Evolutionary conservation across 2,888 invertebrate genomes (phyloP), one percentile per base, ranked within the genome.

Genomic region (Gastracanthus pulcherrimus): DNA sequence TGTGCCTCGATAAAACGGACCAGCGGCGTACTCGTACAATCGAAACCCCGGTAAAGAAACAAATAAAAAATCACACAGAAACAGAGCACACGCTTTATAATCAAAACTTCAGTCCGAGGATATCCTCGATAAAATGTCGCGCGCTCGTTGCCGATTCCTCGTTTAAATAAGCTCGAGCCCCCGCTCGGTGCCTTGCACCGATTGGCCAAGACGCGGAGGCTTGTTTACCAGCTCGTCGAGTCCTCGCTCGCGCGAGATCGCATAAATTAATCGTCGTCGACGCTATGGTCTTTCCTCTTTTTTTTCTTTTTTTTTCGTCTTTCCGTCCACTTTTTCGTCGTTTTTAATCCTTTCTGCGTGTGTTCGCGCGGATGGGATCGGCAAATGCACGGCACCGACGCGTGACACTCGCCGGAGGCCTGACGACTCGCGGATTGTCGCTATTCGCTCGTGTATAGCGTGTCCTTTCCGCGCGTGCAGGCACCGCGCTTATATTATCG

Each of bases 191-290:
- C 45, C n/a, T 34, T 48, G 16, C 26, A 23, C 48, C 80, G 86
- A 91, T 91, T 91, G 91, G 91, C 86, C 74, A 51, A 85, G 38
- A 34, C 69, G n/a, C 31, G 87, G 87, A 88, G 89, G 90, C 89
- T 87, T 91, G 90, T 89, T 91, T 90, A 86, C 82, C 64, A 79
- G 80, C 51, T 58, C 31, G 23, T 13, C 60, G 23, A 76, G 72
- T 77, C 38, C 13, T 29, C 76, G 31, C n/a, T 11, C n/a, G n/a
- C n/a, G n/a, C n/a, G n/a, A n/a, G 6, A 36, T 1, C 7, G 67
- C 26, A 77, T 76, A 81, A 38, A 77, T 82, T 76, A 38, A 82
- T 76, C 3, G 60, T 1, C 45, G 34, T 26, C 51, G 16, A n/a
- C n/a, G n/a, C n/a, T n/a, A n/a, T n/a, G n/a, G n/a, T n/a, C n/a